These are phyloP conservation scores for Daphoenositta chrysoptera DNA, from an alignment of 2,113 vertebrate genomes.

Conservation along the genomic window DNA sequence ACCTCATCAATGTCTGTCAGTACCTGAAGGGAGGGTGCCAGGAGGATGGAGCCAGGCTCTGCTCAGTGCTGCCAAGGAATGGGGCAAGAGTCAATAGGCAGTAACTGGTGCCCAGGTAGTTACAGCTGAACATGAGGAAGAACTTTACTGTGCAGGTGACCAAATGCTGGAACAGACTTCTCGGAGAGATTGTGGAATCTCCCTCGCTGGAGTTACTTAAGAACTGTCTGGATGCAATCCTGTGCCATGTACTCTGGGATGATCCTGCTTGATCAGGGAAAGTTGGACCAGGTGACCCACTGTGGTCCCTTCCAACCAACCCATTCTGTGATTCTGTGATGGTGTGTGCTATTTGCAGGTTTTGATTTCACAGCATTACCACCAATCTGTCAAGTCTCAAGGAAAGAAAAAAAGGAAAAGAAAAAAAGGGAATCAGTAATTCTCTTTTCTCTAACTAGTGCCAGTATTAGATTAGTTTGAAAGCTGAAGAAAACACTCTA, in stretches of 20 bases:
- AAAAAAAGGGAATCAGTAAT: background rate
- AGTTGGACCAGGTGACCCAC: background rate
- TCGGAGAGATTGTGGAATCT: background rate
- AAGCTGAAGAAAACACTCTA: background rate
- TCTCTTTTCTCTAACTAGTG: background rate
- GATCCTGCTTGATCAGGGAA: background rate
- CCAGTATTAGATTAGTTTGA: background rate
- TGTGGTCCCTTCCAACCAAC: background rate
- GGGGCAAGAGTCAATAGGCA: background rate
- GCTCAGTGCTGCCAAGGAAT: background rate
- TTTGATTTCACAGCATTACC: background rate
- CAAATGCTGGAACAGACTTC: background rate
- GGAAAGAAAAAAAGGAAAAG: background rate
- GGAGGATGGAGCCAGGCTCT: background rate
- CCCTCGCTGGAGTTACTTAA: accelerated
- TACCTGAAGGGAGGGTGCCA: background rate
- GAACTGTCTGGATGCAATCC: background rate
- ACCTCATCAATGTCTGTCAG: background rate
- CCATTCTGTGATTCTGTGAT: background rate
- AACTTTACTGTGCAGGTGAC: background rate
- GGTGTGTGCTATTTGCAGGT: background rate
- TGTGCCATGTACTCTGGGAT: background rate
- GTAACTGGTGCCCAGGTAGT: background rate
- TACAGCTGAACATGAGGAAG: background rate
- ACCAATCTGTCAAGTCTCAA: background rate